These are phyloP conservation scores for Zaprionus camerounensis DNA, from an alignment of 1,140 invertebrate species.

Conservation along the genomic window DNA sequence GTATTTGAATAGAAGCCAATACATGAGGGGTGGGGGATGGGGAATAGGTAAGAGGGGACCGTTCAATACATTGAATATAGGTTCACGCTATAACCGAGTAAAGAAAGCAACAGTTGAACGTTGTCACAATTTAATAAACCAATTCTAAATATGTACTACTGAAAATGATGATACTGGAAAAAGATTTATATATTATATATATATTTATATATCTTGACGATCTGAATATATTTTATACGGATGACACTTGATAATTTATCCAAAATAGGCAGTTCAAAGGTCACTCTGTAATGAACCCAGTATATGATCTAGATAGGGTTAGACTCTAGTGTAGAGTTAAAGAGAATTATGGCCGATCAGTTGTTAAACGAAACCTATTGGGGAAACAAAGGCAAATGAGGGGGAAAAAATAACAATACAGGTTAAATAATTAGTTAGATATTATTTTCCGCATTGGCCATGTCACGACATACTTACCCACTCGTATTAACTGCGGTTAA, in stretches of 20 bases:
- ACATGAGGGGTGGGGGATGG: neutral
- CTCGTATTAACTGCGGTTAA: slow-evolving; percentile 31
- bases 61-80: too few relatives aligned
- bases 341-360: slow-evolving; percentile 14
- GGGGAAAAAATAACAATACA: neutral
- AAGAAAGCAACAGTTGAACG: too few relatives aligned
- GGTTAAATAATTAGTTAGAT: slow-evolving; percentile 34
- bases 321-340: neutral
- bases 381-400: neutral
- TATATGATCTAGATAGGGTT: neutral
- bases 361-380: slow-evolving; percentile 26
- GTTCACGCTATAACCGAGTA: too few relatives aligned
- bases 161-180: too few relatives aligned
- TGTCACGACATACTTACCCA: slow-evolving; percentile 40
- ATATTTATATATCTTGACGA: too few relatives aligned
- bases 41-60: neutral
- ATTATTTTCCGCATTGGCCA: slow-evolving; percentile 46
- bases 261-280: neutral
- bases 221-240: rapidly evolving
- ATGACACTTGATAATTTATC: too few relatives aligned
- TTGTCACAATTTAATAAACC: too few relatives aligned
- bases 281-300: neutral
- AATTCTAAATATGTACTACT: too few relatives aligned
- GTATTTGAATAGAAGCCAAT: slow-evolving; percentile 44
- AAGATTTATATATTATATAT: too few relatives aligned